Evolutionary conservation across 2,797 vertebrate species (phyloP).

Genomic region (Staurois parvus): DNA sequence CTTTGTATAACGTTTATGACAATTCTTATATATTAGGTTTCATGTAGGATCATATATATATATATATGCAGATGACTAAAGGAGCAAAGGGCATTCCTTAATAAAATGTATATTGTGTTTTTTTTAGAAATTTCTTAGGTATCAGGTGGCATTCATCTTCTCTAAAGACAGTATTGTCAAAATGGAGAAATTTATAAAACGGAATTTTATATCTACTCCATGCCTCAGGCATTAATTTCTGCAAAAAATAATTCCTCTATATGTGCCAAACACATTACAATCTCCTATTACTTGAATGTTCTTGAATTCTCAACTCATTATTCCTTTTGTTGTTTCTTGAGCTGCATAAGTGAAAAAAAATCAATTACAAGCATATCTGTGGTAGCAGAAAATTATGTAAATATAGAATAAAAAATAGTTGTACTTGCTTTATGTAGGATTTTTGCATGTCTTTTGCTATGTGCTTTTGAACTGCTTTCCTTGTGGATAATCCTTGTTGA

Average conservation of each 20-base stretch:
- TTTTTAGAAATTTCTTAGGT: neutral
- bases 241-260: conserved; percentile 15
- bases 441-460: neutral
- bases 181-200: neutral
- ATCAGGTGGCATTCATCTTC: conserved; percentile 4
- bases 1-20: too few relatives aligned
- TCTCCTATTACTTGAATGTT: conserved; percentile 18
- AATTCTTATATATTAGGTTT: too few relatives aligned
- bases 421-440: neutral
- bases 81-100: neutral
- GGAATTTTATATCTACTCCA: neutral
- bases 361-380: conserved; percentile 7
- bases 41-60: too few relatives aligned
- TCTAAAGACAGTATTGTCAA: neutral
- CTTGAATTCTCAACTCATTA: conserved; percentile 8
- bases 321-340: conserved; percentile 29
- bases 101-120: neutral
- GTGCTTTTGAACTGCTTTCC: neutral
- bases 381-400: neutral
- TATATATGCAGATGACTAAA: neutral
- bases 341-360: conserved; percentile 3
- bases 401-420: conserved; percentile 2
- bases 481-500: neutral
- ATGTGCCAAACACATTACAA: conserved; percentile 19
- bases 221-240: conserved; percentile 25